phyloP scores from a whole-genome alignment of 2,113 vertebrate genomes.

The Lethenteron camtschaticum region DNA sequence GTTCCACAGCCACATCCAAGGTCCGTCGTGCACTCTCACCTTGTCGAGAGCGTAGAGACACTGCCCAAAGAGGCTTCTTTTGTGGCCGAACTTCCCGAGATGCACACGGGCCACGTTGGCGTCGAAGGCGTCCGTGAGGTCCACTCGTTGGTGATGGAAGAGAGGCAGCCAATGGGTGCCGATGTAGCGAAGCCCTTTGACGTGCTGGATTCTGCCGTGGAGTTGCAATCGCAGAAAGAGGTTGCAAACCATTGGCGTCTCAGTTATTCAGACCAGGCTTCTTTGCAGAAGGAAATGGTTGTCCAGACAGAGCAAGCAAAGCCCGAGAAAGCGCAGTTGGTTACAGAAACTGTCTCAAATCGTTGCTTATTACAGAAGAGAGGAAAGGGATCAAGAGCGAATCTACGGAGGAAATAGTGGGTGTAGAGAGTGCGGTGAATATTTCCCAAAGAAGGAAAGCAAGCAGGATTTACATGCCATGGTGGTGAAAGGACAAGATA shows the following conservation, averaged over 20 bases:
- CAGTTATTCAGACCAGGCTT: constrained; percentile 24
- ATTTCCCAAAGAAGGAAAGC: constrained; percentile 17
- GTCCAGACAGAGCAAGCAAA: constrained; percentile 16
- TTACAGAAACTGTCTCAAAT: constrained; percentile 20
- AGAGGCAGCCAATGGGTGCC: constrained; percentile 22
- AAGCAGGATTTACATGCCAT: constrained; percentile 21
- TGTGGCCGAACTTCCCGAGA: constrained; percentile 16
- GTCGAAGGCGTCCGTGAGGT: constrained; percentile 33
- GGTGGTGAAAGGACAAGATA: constrained; percentile 19
- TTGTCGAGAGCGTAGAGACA: constrained; percentile 15
- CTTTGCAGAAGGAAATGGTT: constrained; percentile 21
- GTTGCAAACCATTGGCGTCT: constrained; percentile 14
- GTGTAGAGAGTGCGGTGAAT: constrained; percentile 12
- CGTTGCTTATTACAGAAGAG: constrained; percentile 24
- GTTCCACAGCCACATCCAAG: constrained; percentile 16
- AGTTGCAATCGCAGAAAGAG: constrained; percentile 17
- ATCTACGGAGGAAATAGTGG: constrained; percentile 12
- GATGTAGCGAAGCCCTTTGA: constrained; percentile 21
- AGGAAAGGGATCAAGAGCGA: constrained; percentile 22
- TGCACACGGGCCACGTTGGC: constrained; percentile 24
- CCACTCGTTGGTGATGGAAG: constrained; percentile 25
- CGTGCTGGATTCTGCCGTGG: constrained; percentile 16
- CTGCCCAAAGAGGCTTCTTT: constrained; percentile 27
- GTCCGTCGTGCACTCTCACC: constrained; percentile 17
- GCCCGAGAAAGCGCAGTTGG: constrained; percentile 13